Evolutionary conservation across 2,888 invertebrate genomes (phyloP).

Genomic region (Oxytorus armatus): DNA sequence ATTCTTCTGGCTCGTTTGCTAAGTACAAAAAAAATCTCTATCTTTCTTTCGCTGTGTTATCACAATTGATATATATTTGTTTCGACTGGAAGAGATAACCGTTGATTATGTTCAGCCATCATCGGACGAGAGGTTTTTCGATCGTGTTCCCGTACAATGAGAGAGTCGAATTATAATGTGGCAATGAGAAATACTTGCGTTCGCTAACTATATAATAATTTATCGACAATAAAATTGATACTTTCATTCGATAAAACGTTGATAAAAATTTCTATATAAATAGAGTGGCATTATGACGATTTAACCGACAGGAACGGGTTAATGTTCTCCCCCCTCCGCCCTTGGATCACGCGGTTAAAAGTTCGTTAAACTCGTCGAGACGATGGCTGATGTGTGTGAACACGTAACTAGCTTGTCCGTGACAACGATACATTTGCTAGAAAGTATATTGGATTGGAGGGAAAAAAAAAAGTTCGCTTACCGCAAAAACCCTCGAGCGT

Average conservation of each 20-base stretch:
- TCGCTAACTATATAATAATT: slow-evolving; percentile 11
- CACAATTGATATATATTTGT: slow-evolving; percentile 73
- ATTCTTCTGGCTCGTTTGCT: slow-evolving; percentile 23
- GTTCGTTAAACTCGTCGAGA: slow-evolving; percentile 29
- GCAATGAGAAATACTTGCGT: slow-evolving; percentile 2
- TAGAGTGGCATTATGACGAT: not conserved
- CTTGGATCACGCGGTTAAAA: slow-evolving; percentile 17
- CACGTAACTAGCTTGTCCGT: not conserved
- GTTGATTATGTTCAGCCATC: slow-evolving; percentile 34
- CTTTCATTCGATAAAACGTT: not conserved
- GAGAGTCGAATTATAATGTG: not conserved
- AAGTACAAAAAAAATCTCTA: slow-evolving; percentile 16
- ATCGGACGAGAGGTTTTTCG: slow-evolving; percentile 20
- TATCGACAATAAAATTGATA: slow-evolving; percentile 24
- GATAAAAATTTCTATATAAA: not conserved
- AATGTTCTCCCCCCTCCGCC: not conserved
- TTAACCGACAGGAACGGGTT: not conserved
- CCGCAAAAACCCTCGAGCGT: not conserved
- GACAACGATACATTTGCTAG: not conserved
- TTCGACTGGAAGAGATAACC: slow-evolving; percentile 71
- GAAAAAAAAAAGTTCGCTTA: not conserved
- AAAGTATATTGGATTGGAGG: not conserved
- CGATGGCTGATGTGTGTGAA: slow-evolving; percentile 6
- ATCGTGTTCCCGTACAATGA: slow-evolving; percentile 14
- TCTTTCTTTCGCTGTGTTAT: slow-evolving; percentile 67